Evolutionary conservation across 2,888 invertebrate species (phyloP).

Genomic region (Thysanoteuthis rhombus): DNA sequence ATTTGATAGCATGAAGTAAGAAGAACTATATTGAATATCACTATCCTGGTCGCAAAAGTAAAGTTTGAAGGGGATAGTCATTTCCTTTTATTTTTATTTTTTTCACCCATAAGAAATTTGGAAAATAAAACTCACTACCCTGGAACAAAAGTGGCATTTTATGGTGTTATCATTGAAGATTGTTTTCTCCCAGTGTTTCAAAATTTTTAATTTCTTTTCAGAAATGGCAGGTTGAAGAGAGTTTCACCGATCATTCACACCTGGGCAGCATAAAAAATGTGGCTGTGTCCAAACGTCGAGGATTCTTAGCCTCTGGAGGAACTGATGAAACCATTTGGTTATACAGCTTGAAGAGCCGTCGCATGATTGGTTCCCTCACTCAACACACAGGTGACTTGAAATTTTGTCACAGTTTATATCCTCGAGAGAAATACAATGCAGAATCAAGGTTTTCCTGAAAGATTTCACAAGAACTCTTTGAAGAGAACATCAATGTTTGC

Average conservation of each 20-base stretch:
- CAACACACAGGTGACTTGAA: constrained; percentile 80
- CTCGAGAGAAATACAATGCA: too few species aligned
- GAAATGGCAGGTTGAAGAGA: constrained; percentile 76
- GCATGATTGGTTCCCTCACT: constrained; percentile 82
- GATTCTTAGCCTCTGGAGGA: constrained; percentile 83
- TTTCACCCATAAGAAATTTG: too few species aligned
- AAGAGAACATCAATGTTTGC: neutral
- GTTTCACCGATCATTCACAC: constrained; percentile 90
- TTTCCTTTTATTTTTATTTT: too few species aligned
- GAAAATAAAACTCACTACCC: too few species aligned
- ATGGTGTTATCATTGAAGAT: too few species aligned
- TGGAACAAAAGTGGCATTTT: too few species aligned
- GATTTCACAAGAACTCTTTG: neutral
- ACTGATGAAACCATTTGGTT: constrained; percentile 89
- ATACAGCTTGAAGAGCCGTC: constrained; percentile 82
- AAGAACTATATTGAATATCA: too few species aligned
- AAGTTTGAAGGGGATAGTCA: too few species aligned
- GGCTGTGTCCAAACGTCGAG: constrained; percentile 75
- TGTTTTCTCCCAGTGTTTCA: neutral
- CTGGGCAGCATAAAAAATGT: constrained; percentile 81
- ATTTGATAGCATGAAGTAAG: too few species aligned
- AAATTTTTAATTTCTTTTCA: too few species aligned
- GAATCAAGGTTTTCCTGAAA: neutral
- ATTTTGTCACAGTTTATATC: neutral
- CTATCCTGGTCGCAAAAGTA: too few species aligned